These are phyloP conservation scores for Berghia stephanieae DNA, from an alignment of 1,140 invertebrate genomes.

Conservation along the genomic window DNA sequence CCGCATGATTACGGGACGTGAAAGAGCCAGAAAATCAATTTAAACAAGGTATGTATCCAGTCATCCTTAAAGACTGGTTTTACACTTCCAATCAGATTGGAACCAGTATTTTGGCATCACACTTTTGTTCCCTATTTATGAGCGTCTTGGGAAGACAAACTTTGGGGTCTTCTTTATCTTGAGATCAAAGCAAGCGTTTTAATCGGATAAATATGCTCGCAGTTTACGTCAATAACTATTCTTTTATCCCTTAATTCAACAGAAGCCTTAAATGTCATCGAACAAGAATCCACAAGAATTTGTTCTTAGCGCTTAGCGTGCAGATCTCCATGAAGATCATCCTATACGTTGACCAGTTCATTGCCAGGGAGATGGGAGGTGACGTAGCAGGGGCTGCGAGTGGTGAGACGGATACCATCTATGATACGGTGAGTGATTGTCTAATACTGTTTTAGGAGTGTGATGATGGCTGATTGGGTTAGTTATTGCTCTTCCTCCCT, in stretches of 20 bases:
- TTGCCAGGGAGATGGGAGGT: slow-evolving; percentile 45
- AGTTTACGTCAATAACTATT: background rate
- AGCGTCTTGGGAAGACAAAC: background rate
- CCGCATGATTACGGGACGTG: too few species aligned
- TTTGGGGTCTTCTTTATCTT: slow-evolving; percentile 26
- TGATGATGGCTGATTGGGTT: background rate
- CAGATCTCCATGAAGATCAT: slow-evolving; percentile 85
- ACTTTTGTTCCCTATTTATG: background rate
- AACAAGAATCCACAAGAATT: slow-evolving; percentile 87
- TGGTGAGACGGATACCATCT: slow-evolving; percentile 70
- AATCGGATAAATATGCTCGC: background rate
- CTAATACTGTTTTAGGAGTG: background rate
- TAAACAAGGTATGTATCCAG: too few species aligned
- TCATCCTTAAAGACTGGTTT: too few species aligned
- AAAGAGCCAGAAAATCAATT: too few species aligned
- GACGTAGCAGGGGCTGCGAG: slow-evolving; percentile 61
- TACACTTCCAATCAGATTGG: slow-evolving; percentile 81
- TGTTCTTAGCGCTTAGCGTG: slow-evolving; percentile 86
- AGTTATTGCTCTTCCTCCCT: too few species aligned
- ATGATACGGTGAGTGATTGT: slow-evolving; percentile 77
- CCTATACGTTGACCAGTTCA: slow-evolving; percentile 84
- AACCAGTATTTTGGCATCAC: slow-evolving; percentile 70
- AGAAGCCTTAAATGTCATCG: slow-evolving; percentile 85
- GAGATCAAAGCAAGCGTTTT: background rate
- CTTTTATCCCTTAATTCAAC: slow-evolving; percentile 45